Conservation (phyloP, 2,113 vertebrate genomes). For the Rhinoptilus africanus region DNA sequence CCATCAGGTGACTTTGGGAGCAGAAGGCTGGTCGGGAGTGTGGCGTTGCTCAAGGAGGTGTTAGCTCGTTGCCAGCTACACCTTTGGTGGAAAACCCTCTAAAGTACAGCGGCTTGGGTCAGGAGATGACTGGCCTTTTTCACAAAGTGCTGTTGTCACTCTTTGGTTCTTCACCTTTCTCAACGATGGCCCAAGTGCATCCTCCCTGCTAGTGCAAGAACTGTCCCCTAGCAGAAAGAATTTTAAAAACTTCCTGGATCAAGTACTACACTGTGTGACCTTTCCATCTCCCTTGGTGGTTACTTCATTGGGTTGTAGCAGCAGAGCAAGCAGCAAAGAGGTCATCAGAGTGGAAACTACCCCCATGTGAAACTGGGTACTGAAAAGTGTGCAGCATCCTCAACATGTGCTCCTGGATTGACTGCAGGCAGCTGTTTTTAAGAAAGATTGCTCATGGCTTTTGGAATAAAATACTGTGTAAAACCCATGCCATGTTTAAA, state of each 20-base stretch:
- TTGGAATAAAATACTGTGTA: not conserved
- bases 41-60: not conserved
- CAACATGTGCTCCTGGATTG: not conserved
- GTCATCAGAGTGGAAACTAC: not conserved
- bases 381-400: not conserved
- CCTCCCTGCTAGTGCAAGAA: not conserved
- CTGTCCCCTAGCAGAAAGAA: not conserved
- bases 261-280: not conserved
- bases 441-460: not conserved
- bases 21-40: accelerated
- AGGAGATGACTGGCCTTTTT: not conserved
- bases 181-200: not conserved
- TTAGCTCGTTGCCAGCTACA: not conserved
- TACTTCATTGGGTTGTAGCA: not conserved
- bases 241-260: not conserved
- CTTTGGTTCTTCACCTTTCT: not conserved
- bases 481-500: not conserved
- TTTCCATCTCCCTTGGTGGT: not conserved
- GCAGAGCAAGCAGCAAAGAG: not conserved
- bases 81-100: not conserved
- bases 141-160: not conserved
- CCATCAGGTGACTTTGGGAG: not conserved
- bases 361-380: not conserved
- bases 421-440: not conserved
- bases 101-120: not conserved